Base-by-base conservation (phyloP, 2,113 vertebrate species). In the Lamprotornis superbus region DNA sequence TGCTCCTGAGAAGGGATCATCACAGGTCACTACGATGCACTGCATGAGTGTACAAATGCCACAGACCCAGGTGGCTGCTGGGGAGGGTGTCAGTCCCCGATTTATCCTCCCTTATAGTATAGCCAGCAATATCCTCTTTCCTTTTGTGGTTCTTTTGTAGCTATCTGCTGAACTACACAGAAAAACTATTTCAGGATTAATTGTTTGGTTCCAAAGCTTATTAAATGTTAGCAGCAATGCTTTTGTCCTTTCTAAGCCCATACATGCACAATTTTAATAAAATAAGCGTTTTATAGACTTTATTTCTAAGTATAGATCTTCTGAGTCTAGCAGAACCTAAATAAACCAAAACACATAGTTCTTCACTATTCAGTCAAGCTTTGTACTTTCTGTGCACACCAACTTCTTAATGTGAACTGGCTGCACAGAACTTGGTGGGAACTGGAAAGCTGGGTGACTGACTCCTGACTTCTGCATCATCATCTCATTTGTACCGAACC, bases 221-320 rank as follows among this genome's bases (percentile, higher is more conserved):
- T 12, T 55, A 52, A 74, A 91, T 13, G 22, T 11, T 76, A 44
- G 49, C 57, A 90, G 44, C 31, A 56, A 40, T 19, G 14, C 5
- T 64, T 78, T 75, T 67, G 52, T 78, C 3, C 63, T 87, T 96
- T 91, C 47, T 68, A 60, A 71, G 69, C 11, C 22, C 31, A n/a
- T 13, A 42, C 91, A 67, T 1, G 23, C 24, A 60, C 37, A 64
- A 64, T 56, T 82, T 42, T 28, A 95, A 89, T n/a, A 74, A 68
- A 87, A 27, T 10, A 85, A 75, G 55, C 2, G 27, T n/a, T 82
- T 87, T 49, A 31, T 44, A 68, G 18, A 10, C 30, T 67, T 37
- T 55, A 56, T 87, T 70, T 93, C 56, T 84, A 75, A 71, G 23
- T 47, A 67, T 56, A 87, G 30, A 44, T 87, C 35, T 84, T 91